phyloP scores from a whole-genome alignment of 2,113 vertebrate species.

The Microcebus jonahi region DNA sequence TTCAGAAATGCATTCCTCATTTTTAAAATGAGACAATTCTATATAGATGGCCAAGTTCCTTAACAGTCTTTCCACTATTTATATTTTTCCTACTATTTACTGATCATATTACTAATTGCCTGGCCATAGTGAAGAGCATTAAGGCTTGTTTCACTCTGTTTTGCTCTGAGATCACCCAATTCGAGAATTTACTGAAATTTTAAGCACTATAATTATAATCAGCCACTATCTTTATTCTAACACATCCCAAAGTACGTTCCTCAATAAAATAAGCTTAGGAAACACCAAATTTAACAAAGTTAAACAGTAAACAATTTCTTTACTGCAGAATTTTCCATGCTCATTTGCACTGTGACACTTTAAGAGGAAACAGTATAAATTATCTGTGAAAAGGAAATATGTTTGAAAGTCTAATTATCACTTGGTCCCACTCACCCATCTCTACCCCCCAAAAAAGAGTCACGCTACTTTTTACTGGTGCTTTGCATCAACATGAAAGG shows the following conservation, averaged over 20 bases:
- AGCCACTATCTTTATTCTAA: slow-evolving; percentile 19
- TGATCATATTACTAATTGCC: neutral
- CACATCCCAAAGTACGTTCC: neutral
- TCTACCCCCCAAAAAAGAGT: neutral
- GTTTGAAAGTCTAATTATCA: neutral
- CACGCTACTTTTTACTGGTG: neutral
- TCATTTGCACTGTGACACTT: neutral
- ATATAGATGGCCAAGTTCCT: neutral
- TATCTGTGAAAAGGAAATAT: slow-evolving; percentile 24
- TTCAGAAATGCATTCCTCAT: neutral
- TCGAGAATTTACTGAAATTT: neutral
- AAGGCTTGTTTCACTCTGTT: neutral
- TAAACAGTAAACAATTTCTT: neutral
- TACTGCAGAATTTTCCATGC: neutral
- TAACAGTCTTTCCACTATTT: neutral
- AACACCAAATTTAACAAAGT: slow-evolving; percentile 21
- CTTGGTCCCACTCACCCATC: neutral
- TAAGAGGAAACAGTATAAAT: neutral
- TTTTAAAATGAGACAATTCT: neutral
- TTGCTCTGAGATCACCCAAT: neutral
- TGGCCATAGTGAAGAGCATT: neutral
- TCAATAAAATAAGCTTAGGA: slow-evolving; percentile 18
- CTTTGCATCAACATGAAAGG: neutral
- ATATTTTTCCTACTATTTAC: neutral
- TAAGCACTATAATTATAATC: neutral